Evolutionary conservation across 2,113 vertebrate genomes (phyloP), one percentile per base, ranked within the genome.

Genomic region (Ciconia maguari): DNA sequence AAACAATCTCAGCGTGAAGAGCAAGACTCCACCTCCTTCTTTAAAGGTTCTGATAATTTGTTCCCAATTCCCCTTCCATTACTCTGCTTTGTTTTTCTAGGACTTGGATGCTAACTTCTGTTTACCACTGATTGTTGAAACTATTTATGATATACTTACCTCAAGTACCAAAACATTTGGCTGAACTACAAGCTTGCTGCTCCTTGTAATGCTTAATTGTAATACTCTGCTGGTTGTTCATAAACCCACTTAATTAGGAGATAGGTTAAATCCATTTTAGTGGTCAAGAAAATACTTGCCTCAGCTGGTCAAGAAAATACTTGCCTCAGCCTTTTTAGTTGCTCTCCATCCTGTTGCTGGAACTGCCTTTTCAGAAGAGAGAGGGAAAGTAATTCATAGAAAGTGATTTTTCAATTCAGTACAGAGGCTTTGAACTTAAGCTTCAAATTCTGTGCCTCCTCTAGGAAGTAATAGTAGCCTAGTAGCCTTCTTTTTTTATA

Each of bases 371-470:
- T 83, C 49, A 69, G 58, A 94, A 79, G 13, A 75, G 16, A 77
- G 13, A 77, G 16, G 25, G 49, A 70, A 89, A 92, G 32, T 34
- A 82, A n/a, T 44, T 26, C 29, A n/a, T 11, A 41, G 34, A 89
- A 91, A 87, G 34, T 57, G 81, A 48, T 93, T 94, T 83, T 96
- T 82, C 74, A 79, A 52, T 49, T 76, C 52, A 52, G 5, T 71
- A 64, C 7, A 44, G 70, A 91, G 57, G 30, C 57, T 97, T 96
- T 96, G 87, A 96, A 93, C 25, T 79, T 71, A 84, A 89, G 52
- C 72, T 94, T 96, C 89, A 96, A 96, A 93, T 78, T 61, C 78
- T 68, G 6, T 69, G 26, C 13, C 69, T 89, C 36, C 57, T 69
- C 81, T 82, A n/a, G 54, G 44, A 93, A 79, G 44, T 41, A 94